These are phyloP conservation scores for Otus sunia DNA, from an alignment of 2,113 vertebrate genomes.

Conservation along the genomic window DNA sequence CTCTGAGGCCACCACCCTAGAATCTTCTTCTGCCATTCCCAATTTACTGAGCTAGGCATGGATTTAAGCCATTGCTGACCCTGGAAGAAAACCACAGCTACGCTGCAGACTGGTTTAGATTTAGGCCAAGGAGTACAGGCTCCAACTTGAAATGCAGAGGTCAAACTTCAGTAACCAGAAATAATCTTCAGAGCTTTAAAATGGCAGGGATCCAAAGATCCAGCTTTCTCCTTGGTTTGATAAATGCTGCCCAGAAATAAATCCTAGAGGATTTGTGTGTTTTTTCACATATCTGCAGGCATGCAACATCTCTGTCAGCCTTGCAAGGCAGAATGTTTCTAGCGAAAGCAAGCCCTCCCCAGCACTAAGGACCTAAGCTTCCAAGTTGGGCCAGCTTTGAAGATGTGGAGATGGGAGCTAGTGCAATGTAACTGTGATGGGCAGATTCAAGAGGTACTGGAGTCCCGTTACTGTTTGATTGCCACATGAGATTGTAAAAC, in stretches of 20 bases:
- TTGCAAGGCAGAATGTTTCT: background rate
- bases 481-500: background rate
- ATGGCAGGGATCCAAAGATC: slow-evolving; percentile 31
- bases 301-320: background rate
- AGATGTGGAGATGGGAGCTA: background rate
- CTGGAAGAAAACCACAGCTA: slow-evolving; percentile 40
- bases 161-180: slow-evolving; percentile 50
- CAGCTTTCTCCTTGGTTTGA: background rate
- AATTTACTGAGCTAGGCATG: slow-evolving; percentile 40
- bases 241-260: background rate
- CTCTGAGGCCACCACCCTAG: background rate
- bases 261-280: background rate
- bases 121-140: slow-evolving; percentile 18
- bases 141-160: slow-evolving; percentile 21
- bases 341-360: background rate
- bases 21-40: slow-evolving; percentile 52
- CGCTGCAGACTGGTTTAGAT: slow-evolving; percentile 23
- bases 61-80: slow-evolving; percentile 62
- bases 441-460: background rate
- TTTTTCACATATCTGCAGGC: background rate
- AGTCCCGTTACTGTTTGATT: fast-evolving
- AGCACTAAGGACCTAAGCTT: background rate
- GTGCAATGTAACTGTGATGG: background rate
- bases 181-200: slow-evolving; percentile 33
- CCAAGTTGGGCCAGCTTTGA: background rate